Conservation (phyloP, 92 coral and sea anemone genomes). For the Pocillopora grandis region DNA sequence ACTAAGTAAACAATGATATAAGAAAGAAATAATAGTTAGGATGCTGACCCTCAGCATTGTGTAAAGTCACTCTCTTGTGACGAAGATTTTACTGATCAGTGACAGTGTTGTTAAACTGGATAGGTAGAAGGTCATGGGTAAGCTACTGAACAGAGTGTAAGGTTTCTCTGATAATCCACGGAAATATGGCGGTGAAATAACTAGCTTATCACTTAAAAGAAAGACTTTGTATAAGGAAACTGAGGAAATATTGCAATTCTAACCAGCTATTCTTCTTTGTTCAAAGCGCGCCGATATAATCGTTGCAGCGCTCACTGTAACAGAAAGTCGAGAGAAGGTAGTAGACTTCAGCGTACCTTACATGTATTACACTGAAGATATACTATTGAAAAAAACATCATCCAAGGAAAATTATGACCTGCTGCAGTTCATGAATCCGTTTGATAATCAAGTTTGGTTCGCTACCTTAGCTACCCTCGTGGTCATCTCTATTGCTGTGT, state of each 20-base stretch:
- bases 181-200: too few species aligned
- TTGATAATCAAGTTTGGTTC: constrained; percentile 78
- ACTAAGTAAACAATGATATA: background rate
- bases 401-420: constrained; percentile 33
- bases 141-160: too few species aligned
- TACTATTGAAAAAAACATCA: constrained; percentile 54
- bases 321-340: constrained; percentile 52
- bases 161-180: too few species aligned
- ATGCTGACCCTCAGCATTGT: too few species aligned
- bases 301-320: constrained; percentile 70
- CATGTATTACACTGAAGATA: constrained; percentile 75
- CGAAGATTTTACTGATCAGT: too few species aligned
- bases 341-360: constrained; percentile 68
- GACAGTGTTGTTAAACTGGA: too few species aligned
- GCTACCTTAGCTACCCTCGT: constrained; percentile 69
- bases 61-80: too few species aligned
- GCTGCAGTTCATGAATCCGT: constrained; percentile 84
- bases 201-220: too few species aligned
- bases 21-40: too few species aligned
- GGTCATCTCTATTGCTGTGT: constrained; percentile 60
- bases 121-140: too few species aligned
- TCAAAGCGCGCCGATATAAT: constrained; percentile 71
- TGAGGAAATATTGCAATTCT: too few species aligned
- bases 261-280: background rate
- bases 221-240: too few species aligned